Evolutionary conservation across 2,113 vertebrate genomes (phyloP).

Genomic region (Camelus dromedarius): DNA sequence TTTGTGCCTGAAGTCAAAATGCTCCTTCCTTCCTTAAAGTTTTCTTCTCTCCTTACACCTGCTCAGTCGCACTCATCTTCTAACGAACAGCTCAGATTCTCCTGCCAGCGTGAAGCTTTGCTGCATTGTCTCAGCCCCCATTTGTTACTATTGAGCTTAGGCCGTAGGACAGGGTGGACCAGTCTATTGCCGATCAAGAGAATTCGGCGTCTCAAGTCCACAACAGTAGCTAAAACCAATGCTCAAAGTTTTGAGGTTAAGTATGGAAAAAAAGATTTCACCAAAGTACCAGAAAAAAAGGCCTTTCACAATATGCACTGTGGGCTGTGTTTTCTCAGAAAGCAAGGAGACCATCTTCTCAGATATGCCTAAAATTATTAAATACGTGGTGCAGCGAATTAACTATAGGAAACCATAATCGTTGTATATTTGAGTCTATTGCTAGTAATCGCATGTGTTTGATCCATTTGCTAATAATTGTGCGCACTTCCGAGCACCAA

Average conservation of each 20-base stretch:
- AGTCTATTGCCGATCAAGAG: too few species aligned
- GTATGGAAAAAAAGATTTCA: background rate
- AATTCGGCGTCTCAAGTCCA: background rate
- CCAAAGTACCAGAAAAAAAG: background rate
- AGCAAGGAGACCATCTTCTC: background rate
- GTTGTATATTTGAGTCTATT: background rate
- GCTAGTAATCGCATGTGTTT: background rate
- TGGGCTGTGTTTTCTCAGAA: background rate
- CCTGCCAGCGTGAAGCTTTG: too few species aligned
- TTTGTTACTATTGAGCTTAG: background rate
- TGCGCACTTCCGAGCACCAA: background rate
- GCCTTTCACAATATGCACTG: background rate
- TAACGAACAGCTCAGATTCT: background rate
- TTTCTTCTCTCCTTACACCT: background rate
- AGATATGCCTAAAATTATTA: background rate
- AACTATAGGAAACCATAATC: background rate
- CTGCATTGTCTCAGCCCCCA: accelerated
- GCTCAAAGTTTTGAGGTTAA: background rate
- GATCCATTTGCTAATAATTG: background rate
- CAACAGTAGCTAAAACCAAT: background rate
- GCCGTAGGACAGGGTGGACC: accelerated
- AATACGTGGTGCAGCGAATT: background rate
- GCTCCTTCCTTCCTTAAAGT: background rate
- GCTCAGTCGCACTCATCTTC: background rate
- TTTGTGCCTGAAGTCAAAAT: background rate